phyloP scores from a whole-genome alignment of 2,113 vertebrate species.

The Myotis yumanensis region DNA sequence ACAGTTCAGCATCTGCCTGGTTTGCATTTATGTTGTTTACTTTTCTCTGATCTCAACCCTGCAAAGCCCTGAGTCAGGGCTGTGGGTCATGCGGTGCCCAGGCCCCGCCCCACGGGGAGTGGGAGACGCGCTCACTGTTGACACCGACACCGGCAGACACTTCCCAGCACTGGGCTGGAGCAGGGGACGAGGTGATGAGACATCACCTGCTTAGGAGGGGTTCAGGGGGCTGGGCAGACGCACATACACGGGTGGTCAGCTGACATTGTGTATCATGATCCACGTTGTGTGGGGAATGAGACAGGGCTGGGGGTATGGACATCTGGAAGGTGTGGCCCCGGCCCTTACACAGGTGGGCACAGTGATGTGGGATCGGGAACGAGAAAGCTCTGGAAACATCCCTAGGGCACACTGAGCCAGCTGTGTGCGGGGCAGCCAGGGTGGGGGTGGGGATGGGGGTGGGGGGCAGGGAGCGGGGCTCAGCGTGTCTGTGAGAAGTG shows the following conservation, averaged over 20 bases:
- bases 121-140: accelerated
- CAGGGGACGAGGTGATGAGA: not conserved
- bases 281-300: not conserved
- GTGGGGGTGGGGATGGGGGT: not conserved
- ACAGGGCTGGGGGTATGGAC: accelerated
- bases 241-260: accelerated
- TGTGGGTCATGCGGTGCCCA: not conserved
- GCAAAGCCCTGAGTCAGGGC: not conserved
- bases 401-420: accelerated
- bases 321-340: accelerated
- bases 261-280: accelerated
- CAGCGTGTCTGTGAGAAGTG: not conserved
- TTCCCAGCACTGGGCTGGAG: not conserved
- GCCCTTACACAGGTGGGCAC: not conserved
- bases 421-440: accelerated
- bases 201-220: not conserved
- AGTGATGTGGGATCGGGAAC: not conserved
- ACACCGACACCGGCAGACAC: accelerated
- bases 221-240: accelerated
- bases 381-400: accelerated
- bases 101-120: accelerated
- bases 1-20: not conserved
- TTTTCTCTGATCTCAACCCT: not conserved
- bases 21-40: not conserved
- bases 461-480: not conserved